Percentiles rank a stretch among this genome's conserved stretches.
phyloP scores from a whole-genome alignment of 2,797 vertebrate species.

The Acanthopagrus latus region DNA sequence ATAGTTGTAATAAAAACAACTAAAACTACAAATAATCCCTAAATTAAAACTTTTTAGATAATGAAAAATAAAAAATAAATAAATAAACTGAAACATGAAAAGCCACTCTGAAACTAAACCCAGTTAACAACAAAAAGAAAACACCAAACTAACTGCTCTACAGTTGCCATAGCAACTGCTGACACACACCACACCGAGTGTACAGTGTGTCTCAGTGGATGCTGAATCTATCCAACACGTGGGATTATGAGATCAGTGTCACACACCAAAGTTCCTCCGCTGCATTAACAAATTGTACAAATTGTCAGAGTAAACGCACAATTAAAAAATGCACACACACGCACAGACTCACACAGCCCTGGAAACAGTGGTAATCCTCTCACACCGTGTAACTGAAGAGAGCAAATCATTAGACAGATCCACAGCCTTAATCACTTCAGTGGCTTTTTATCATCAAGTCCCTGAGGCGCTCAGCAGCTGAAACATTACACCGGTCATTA shows the following conservation, averaged over 20 bases:
- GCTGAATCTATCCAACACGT: slow-evolving; percentile 25
- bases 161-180: slow-evolving; percentile 72
- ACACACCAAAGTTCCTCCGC: not conserved
- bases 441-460: slow-evolving; percentile 57
- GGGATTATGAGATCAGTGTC: slow-evolving; percentile 34
- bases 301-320: not conserved
- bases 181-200: slow-evolving; percentile 68
- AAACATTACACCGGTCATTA: slow-evolving; percentile 63
- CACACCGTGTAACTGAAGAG: slow-evolving; percentile 27
- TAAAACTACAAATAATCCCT: no score
- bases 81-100: no score
- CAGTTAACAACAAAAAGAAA: no score
- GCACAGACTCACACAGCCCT: not conserved
- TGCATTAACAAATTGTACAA: not conserved
- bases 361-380: slow-evolving; percentile 31
- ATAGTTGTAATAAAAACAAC: no score
- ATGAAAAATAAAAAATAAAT: no score
- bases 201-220: slow-evolving; percentile 42
- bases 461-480: slow-evolving; percentile 48
- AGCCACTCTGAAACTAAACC: no score
- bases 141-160: no score
- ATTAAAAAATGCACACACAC: not conserved
- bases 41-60: no score
- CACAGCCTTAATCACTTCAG: slow-evolving; percentile 66
- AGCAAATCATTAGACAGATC: slow-evolving; percentile 69